phyloP scores from a whole-genome alignment of 2,113 vertebrate species.

The Scomber colias region DNA sequence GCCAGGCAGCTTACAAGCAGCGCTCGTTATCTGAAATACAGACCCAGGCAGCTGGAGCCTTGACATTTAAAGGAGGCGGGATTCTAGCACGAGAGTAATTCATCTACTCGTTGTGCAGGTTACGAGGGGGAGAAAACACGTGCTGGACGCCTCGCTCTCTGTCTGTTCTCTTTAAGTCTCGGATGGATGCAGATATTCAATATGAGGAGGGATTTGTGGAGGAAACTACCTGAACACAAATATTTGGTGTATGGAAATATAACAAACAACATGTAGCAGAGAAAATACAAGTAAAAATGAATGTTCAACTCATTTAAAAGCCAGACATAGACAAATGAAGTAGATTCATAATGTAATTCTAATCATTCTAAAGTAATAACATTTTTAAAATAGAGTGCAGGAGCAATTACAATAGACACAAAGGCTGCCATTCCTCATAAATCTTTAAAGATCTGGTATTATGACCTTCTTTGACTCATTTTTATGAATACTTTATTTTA shows the following conservation, averaged over 20 bases:
- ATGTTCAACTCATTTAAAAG: not conserved
- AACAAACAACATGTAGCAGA: too few relatives aligned
- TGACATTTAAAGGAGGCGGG: slow-evolving; percentile 46
- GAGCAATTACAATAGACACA: not conserved
- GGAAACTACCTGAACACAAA: not conserved
- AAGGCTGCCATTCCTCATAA: not conserved
- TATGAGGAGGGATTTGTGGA: not conserved
- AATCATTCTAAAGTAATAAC: too few relatives aligned
- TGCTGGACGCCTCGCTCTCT: not conserved
- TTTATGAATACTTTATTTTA: too few relatives aligned
- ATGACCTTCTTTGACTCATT: too few relatives aligned
- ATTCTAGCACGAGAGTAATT: not conserved
- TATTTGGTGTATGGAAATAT: not conserved
- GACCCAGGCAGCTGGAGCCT: slow-evolving; percentile 41
- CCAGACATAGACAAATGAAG: not conserved
- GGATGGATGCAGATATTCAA: not conserved
- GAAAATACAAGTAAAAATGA: not conserved
- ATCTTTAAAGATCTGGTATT: too few relatives aligned
- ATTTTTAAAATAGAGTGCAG: not conserved
- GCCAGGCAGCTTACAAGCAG: slow-evolving; percentile 6
- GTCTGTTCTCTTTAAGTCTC: slow-evolving; percentile 1
- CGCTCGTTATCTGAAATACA: slow-evolving; percentile 33
- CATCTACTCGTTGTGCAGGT: slow-evolving; percentile 3
- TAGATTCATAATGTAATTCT: not conserved
- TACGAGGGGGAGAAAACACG: slow-evolving; percentile 8